phyloP scores from a whole-genome alignment of 1,140 invertebrate genomes.

The Aphis gossypii region DNA sequence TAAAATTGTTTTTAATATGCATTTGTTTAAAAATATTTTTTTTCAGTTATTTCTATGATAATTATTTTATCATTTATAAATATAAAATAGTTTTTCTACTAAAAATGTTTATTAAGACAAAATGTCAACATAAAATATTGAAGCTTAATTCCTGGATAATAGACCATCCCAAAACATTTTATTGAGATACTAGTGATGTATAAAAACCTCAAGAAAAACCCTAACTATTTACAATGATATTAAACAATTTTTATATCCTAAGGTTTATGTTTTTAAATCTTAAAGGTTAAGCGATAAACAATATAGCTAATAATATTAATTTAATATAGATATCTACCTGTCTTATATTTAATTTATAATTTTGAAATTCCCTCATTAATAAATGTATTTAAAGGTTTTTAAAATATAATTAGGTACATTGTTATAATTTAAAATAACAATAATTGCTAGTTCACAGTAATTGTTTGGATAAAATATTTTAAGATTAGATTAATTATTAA shows the following conservation, averaged over 20 bases:
- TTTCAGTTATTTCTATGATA: too few relatives aligned
- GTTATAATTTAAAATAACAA: not conserved
- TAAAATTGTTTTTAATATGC: too few relatives aligned
- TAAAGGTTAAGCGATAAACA: conserved; percentile 23
- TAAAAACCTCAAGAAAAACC: not conserved
- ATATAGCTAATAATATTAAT: conserved; percentile 46
- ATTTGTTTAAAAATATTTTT: too few relatives aligned
- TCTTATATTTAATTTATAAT: not conserved
- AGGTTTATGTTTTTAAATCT: not conserved
- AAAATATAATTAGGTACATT: not conserved
- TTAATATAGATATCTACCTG: not conserved
- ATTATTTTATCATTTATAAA: too few relatives aligned
- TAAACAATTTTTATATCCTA: conserved; percentile 30
- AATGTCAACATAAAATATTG: too few relatives aligned
- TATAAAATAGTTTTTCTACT: too few relatives aligned
- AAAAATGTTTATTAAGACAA: too few relatives aligned
- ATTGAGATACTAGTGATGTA: not conserved
- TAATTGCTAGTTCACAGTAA: not conserved
- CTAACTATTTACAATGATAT: conserved; percentile 29
- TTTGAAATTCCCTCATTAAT: not conserved
- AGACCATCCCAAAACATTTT: too few relatives aligned
- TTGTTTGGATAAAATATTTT: not conserved
- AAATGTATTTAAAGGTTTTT: not conserved
- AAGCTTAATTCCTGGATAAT: too few relatives aligned
- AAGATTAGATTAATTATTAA: not conserved